Evolutionary conservation across 2,797 vertebrate species (phyloP).

Genomic region (Lagodon rhomboides): DNA sequence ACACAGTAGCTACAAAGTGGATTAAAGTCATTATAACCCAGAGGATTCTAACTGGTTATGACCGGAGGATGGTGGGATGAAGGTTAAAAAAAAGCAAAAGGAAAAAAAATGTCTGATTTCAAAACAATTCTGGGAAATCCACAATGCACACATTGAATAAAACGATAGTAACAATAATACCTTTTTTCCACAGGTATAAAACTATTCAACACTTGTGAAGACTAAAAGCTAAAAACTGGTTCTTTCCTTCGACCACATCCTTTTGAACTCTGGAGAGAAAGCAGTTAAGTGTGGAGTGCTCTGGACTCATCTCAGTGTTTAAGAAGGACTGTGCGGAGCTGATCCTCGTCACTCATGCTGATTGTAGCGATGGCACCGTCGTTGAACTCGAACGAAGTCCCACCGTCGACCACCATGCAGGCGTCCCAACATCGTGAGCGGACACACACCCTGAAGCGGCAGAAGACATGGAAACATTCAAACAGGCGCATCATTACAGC

Average conservation of each 20-base stretch:
- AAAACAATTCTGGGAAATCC: background rate
- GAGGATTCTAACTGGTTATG: background rate
- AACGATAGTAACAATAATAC: constrained; percentile 28
- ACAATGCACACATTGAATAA: constrained; percentile 17
- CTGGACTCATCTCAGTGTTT: constrained; percentile 70
- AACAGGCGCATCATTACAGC: background rate
- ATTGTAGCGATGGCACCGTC: constrained; percentile 96
- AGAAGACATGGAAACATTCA: background rate
- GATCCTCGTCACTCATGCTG: constrained; percentile 90
- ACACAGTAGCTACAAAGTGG: background rate
- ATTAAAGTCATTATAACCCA: background rate
- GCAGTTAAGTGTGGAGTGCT: background rate
- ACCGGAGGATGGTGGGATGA: background rate
- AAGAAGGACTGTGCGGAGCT: constrained; percentile 92
- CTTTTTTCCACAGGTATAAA: constrained; percentile 13
- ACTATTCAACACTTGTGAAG: constrained; percentile 14
- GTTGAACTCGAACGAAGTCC: constrained; percentile 98
- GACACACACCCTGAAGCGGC: constrained; percentile 89
- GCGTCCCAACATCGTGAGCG: constrained; percentile 98
- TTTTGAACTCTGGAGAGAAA: constrained; percentile 16
- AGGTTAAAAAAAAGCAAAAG: background rate
- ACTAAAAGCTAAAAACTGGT: constrained; percentile 8
- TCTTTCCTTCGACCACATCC: constrained; percentile 36
- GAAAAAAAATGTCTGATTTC: background rate
- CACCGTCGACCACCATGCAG: constrained; percentile 98